Percentiles rank a stretch among this genome's conserved stretches.
phyloP scores from a whole-genome alignment of 2,797 vertebrate genomes.

The Sparidentex hasta region DNA sequence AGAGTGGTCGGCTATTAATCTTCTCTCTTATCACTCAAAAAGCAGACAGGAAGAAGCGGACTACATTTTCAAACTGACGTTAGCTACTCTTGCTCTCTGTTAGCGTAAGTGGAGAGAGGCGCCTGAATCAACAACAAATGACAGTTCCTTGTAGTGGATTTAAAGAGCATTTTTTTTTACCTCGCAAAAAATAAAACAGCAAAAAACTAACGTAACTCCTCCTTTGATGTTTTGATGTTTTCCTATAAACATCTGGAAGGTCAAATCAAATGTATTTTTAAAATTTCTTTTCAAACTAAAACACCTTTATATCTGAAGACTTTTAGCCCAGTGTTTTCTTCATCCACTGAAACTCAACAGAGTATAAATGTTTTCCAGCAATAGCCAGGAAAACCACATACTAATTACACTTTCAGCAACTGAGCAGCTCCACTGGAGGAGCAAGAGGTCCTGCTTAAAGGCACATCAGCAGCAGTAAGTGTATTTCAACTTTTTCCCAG shows the following conservation, averaged over 20 bases:
- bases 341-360: not conserved
- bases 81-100: too few relatives aligned
- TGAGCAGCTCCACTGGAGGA: not conserved
- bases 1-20: not conserved
- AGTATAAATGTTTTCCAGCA: not conserved
- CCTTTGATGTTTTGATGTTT: too few relatives aligned
- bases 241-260: too few relatives aligned
- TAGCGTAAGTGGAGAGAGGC: too few relatives aligned
- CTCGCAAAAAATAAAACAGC: too few relatives aligned
- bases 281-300: conserved; percentile 7
- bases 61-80: too few relatives aligned
- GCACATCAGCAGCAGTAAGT: conserved; percentile 12
- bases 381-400: not conserved
- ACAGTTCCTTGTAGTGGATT: too few relatives aligned
- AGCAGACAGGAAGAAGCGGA: too few relatives aligned
- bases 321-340: not conserved
- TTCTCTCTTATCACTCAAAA: not conserved
- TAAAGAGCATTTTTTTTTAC: too few relatives aligned
- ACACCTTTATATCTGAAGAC: not conserved
- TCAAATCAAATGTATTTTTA: not conserved
- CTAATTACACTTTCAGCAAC: not conserved
- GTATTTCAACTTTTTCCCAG: conserved; percentile 4
- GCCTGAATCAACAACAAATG: too few relatives aligned
- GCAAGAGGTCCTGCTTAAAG: conserved; percentile 6
- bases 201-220: too few relatives aligned